Conservation (phyloP, 92 coral and sea anemone genomes). For the Pocillopora meandrina region DNA sequence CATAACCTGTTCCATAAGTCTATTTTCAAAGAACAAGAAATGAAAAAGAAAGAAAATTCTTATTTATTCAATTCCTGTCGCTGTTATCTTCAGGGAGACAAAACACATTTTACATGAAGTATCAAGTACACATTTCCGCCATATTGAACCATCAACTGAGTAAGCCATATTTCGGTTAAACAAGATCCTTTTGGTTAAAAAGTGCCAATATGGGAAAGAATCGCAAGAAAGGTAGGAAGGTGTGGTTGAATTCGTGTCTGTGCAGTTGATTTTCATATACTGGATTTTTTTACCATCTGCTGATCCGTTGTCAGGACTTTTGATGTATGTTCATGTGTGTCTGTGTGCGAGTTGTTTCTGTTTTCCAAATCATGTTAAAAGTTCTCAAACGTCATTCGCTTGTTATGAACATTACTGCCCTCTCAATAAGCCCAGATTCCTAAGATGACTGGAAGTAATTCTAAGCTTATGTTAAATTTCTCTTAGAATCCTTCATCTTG, state of each 20-base stretch:
- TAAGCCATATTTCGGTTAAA: neutral
- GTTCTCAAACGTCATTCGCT: too few relatives aligned
- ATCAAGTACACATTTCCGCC: neutral
- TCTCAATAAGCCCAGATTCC: too few relatives aligned
- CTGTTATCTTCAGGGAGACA: neutral
- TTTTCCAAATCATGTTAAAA: too few relatives aligned
- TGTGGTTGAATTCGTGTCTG: too few relatives aligned
- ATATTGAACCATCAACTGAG: neutral
- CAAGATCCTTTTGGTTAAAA: neutral
- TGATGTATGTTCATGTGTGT: neutral
- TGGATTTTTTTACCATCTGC: neutral
- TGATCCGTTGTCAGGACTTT: neutral
- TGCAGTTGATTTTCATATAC: neutral
- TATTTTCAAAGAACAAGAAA: too few relatives aligned
- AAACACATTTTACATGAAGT: neutral
- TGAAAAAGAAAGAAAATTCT: too few relatives aligned
- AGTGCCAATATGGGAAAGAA: conserved; percentile 34
- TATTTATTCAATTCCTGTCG: too few relatives aligned
- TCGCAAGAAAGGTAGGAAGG: conserved; percentile 35
- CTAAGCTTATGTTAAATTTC: neutral
- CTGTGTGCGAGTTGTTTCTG: too few relatives aligned
- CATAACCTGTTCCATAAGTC: too few relatives aligned
- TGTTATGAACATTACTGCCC: too few relatives aligned
- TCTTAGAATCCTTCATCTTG: neutral
- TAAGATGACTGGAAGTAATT: neutral